A percentile compares a stretch with the other conserved stretches of the same genome.
Conservation (phyloP, 2,113 vertebrate species). For the Sphyrna mokarran region DNA sequence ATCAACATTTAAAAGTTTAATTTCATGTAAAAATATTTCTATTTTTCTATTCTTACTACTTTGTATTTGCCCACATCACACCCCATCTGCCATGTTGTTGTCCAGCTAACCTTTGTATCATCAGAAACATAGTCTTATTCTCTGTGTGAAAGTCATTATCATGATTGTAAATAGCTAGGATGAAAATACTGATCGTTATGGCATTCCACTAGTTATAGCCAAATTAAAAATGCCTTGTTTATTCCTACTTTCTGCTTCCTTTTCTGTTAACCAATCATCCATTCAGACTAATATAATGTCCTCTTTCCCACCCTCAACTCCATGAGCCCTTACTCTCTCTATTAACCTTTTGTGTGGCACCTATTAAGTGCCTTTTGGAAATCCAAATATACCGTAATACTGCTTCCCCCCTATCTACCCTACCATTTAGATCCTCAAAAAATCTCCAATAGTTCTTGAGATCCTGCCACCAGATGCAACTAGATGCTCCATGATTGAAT, state of each 20-base stretch:
- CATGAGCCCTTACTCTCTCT: not conserved
- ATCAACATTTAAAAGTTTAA: not conserved
- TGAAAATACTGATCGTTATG: not conserved
- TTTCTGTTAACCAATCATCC: not conserved
- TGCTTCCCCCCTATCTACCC: not conserved
- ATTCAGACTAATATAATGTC: not conserved
- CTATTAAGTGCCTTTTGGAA: not conserved
- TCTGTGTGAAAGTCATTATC: not conserved
- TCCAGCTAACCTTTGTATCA: not conserved
- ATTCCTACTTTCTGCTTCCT: not conserved
- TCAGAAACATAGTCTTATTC: not conserved
- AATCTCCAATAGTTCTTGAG: no score
- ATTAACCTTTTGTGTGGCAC: not conserved
- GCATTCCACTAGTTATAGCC: not conserved
- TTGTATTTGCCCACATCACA: not conserved
- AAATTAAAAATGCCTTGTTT: not conserved
- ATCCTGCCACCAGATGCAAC: not conserved
- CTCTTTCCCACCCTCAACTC: no score
- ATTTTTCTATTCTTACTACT: not conserved
- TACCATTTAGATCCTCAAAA: not conserved
- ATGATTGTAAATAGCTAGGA: not conserved
- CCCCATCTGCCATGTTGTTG: not conserved
- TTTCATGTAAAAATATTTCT: not conserved
- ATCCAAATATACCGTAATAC: not conserved
- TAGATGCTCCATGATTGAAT: not conserved